These are phyloP conservation scores for Samia ricini DNA, from an alignment of 1,140 invertebrate species.

Conservation along the genomic window DNA sequence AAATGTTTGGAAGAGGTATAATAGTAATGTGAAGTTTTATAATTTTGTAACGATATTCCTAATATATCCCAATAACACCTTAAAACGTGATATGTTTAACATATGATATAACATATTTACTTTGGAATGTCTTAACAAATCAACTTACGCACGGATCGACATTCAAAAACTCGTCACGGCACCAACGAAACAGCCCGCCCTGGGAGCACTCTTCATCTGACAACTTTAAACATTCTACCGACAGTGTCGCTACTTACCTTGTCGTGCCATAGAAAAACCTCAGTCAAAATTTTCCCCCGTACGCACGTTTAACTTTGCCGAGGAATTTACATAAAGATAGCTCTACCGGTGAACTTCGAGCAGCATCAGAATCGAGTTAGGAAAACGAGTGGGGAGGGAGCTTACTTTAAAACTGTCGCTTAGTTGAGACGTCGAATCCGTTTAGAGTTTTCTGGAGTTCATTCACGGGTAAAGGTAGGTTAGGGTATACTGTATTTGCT, in stretches of 20 bases:
- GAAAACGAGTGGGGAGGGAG: slow-evolving; percentile 48
- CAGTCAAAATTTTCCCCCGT: slow-evolving; percentile 15
- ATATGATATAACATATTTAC: slow-evolving; percentile 3
- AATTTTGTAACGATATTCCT: too few relatives aligned
- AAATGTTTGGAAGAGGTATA: too few relatives aligned
- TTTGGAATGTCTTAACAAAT: slow-evolving; percentile 24
- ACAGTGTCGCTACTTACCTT: slow-evolving; percentile 25
- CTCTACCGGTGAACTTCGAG: slow-evolving; percentile 52
- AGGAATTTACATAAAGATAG: slow-evolving; percentile 72
- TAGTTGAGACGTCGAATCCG: slow-evolving; percentile 76
- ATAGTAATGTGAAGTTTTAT: too few relatives aligned
- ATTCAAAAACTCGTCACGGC: slow-evolving; percentile 62
- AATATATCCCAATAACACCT: neutral
- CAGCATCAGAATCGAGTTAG: slow-evolving; percentile 71
- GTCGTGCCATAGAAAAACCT: neutral
- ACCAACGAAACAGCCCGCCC: slow-evolving; percentile 56
- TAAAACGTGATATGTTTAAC: neutral
- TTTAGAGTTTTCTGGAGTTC: slow-evolving; percentile 62
- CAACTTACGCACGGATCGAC: slow-evolving; percentile 46
- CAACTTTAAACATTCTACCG: slow-evolving; percentile 31
- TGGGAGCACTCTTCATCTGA: slow-evolving; percentile 28
- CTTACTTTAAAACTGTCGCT: slow-evolving; percentile 75
- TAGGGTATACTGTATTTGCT: slow-evolving; percentile 36
- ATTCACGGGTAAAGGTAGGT: neutral
- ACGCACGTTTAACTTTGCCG: slow-evolving; percentile 46